These are phyloP conservation scores for Anthophora plumipes DNA, from an alignment of 2,888 invertebrate genomes.

Conservation along the genomic window DNA sequence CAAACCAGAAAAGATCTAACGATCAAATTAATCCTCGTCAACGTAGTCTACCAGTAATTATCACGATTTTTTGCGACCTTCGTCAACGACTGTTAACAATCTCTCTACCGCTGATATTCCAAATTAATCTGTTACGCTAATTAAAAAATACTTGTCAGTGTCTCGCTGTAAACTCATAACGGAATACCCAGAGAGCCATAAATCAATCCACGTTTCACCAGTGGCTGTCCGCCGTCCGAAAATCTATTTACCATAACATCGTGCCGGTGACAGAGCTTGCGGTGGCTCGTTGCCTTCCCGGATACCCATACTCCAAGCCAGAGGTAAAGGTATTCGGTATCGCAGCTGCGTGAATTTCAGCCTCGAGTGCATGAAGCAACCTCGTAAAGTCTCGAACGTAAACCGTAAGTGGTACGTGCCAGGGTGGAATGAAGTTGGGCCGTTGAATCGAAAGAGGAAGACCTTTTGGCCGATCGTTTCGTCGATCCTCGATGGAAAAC, in stretches of 20 bases:
- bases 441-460: slow-evolving; percentile 55
- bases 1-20: too few species aligned
- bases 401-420: slow-evolving; percentile 59
- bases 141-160: too few species aligned
- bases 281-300: slow-evolving; percentile 20
- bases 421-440: slow-evolving; percentile 51
- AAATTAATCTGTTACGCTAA: background rate
- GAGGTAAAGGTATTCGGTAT: background rate
- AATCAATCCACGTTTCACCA: background rate
- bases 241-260: slow-evolving; percentile 31
- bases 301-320: background rate
- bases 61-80: too few species aligned
- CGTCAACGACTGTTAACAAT: too few species aligned
- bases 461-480: slow-evolving; percentile 35
- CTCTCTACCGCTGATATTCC: background rate
- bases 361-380: slow-evolving; percentile 48
- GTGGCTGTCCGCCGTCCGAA: background rate
- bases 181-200: background rate
- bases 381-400: slow-evolving; percentile 62
- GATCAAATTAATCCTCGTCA: too few species aligned
- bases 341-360: slow-evolving; percentile 43
- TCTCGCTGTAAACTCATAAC: background rate
- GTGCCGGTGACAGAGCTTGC: background rate
- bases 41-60: too few species aligned
- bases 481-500: slow-evolving; percentile 37